Evolutionary conservation across 2,888 invertebrate species (phyloP), one percentile per base, ranked within the genome.

Genomic region (Helicoverpa assulta): DNA sequence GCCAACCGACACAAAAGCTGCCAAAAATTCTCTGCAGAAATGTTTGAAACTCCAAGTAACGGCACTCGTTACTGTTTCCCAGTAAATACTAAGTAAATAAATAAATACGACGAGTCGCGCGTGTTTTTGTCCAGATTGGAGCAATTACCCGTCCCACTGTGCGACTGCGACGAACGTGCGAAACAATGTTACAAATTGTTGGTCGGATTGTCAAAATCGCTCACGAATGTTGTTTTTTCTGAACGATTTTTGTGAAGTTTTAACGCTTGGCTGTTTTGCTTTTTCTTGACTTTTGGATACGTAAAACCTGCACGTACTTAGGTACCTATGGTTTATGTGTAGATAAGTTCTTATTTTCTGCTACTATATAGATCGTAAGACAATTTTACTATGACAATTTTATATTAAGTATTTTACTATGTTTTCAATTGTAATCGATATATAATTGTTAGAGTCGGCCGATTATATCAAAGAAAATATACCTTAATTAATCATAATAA

Each of bases 11-110:
- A 47, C 50, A 67, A 75, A 33, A 65, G 70, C 69, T 77, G 82
- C 78, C 81, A 82, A 78, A 82, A 82, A 81, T 76, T 40, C 68
- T 71, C 73, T 80, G 73, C 70, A 26, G 64, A 73, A 75, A 56
- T 82, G 81, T 78, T 82, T 69, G 71, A 67, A 78, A 76, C 68
- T 65, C 52, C 65, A 60, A 71, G 75, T 68, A 68, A 79, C 81
- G 85, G 83, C 82, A 82, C 90, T 90, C 90, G 90, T 90, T 90
- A 88, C 89, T 92, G 93, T 93, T 93, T 86, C 91, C 73, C 80
- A 91, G 91, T 93, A 95, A 93, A 94, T 94, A 94, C 89, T 88
- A 90, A 90, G 93, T 94, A 95, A 95, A 94, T 95, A 95, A 95
- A 95, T 95, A 95, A 95, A 95, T 94, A 94, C 88, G 88, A 88